Conservation (phyloP, 2,888 invertebrate species). For the Drosophila eohydei region DNA sequence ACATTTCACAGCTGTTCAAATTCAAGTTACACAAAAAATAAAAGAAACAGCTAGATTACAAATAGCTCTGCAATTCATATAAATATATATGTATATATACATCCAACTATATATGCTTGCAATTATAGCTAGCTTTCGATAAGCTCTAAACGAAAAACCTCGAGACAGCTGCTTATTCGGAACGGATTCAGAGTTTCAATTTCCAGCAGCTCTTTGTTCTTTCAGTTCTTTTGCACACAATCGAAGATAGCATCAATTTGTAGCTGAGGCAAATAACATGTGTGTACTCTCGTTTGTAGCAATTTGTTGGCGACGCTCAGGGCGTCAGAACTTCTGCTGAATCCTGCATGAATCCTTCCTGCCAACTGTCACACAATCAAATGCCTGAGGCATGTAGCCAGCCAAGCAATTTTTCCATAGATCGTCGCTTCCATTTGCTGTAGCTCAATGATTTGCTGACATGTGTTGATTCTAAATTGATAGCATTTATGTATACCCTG, state of each 20-base stretch:
- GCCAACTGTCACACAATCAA: slow-evolving; percentile 43
- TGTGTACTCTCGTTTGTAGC: slow-evolving; percentile 3
- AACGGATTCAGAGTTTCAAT: slow-evolving; percentile 41
- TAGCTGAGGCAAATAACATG: not conserved
- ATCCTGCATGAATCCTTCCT: slow-evolving; percentile 20
- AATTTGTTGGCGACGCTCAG: slow-evolving; percentile 6
- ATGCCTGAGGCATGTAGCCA: slow-evolving; percentile 49
- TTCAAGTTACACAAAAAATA: slow-evolving; percentile 7
- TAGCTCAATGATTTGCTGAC: not conserved
- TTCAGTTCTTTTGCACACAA: slow-evolving; percentile 47
- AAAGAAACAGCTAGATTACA: not conserved
- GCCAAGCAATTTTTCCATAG: slow-evolving; percentile 24
- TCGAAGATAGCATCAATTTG: slow-evolving; percentile 18
- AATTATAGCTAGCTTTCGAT: slow-evolving; percentile 15
- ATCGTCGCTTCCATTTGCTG: slow-evolving; percentile 1
- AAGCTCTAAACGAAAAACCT: slow-evolving; percentile 12
- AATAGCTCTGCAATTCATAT: slow-evolving; percentile 3
- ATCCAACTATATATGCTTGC: not conserved
- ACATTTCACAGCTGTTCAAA: slow-evolving; percentile 17
- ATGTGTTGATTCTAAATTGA: not conserved
- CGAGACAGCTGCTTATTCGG: slow-evolving; percentile 3
- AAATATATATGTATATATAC: not conserved
- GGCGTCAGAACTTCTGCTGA: slow-evolving; percentile 23
- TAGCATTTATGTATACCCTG: not conserved
- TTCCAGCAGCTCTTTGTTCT: slow-evolving; percentile 28